phyloP scores from a whole-genome alignment of 2,888 invertebrate species.

The Cynaeus angustus region DNA sequence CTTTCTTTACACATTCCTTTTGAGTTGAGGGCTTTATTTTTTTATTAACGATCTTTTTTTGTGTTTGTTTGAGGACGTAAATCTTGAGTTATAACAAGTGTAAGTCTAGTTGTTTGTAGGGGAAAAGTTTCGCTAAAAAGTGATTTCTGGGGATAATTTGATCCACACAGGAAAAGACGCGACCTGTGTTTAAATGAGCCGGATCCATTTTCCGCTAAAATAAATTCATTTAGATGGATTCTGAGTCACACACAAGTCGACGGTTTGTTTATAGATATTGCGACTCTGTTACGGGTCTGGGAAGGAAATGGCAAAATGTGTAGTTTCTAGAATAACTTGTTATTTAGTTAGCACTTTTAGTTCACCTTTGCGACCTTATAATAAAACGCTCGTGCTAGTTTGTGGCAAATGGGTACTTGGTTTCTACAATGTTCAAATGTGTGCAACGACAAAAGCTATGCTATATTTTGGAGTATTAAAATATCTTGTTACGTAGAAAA shows the following conservation, averaged over 20 bases:
- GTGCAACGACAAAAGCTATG: background rate
- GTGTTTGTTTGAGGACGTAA: slow-evolving; percentile 34
- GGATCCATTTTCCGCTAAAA: slow-evolving; percentile 8
- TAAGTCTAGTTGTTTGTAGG: slow-evolving; percentile 2
- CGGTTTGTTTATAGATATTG: slow-evolving; percentile 10
- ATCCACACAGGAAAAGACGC: slow-evolving; percentile 1
- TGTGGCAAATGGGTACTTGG: background rate
- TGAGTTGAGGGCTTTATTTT: slow-evolving; percentile 31
- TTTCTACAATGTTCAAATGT: background rate
- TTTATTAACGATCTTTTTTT: slow-evolving; percentile 31
- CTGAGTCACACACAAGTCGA: background rate
- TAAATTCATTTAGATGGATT: slow-evolving; percentile 17
- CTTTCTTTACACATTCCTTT: slow-evolving; percentile 47
- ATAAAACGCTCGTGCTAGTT: background rate
- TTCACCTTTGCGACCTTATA: slow-evolving; percentile 2
- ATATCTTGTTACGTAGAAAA: too few species aligned
- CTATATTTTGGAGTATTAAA: too few species aligned
- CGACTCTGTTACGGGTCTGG: background rate
- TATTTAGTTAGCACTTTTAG: slow-evolving; percentile 1
- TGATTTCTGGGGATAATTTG: slow-evolving; percentile 9
- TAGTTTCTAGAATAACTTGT: slow-evolving; percentile 2
- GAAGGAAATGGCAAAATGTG: background rate
- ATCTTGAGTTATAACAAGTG: slow-evolving; percentile 37
- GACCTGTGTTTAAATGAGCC: slow-evolving; percentile 10
- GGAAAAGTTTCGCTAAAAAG: slow-evolving; percentile 6